Percentiles rank a stretch among this genome's conserved stretches.
These are phyloP conservation scores for Acipenser transmontanus DNA, from an alignment of 2,797 vertebrate genomes.

Conservation along the genomic window DNA sequence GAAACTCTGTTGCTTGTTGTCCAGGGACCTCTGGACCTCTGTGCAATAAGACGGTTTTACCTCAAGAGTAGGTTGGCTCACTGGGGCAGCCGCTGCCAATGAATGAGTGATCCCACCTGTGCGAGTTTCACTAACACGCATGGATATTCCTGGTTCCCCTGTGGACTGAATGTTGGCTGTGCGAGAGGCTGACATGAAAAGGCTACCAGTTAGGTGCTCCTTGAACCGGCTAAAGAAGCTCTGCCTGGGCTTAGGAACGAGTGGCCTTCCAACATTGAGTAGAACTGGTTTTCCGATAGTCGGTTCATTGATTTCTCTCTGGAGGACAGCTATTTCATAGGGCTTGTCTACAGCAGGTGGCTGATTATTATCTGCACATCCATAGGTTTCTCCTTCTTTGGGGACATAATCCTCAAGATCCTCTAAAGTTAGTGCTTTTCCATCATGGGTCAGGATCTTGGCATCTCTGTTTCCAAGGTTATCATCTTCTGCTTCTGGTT, in stretches of 20 bases:
- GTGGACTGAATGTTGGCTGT: conserved; percentile 34
- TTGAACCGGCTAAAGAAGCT: conserved; percentile 67
- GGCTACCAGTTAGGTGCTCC: conserved; percentile 52
- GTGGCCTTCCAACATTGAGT: conserved; percentile 68
- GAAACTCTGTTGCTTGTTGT: conserved; percentile 72
- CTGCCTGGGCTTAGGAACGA: conserved; percentile 40
- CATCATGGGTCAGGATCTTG: conserved; percentile 62
- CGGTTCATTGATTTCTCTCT: conserved; percentile 80
- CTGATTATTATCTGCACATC: conserved; percentile 30
- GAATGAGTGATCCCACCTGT: conserved; percentile 3
- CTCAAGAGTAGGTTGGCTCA: conserved; percentile 51
- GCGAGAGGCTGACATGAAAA: conserved; percentile 48
- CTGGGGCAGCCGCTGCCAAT: conserved; percentile 10
- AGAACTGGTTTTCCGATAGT: conserved; percentile 79
- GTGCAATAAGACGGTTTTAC: conserved; percentile 76
- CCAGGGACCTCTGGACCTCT: conserved; percentile 67
- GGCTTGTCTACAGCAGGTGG: conserved; percentile 50
- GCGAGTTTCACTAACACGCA: conserved; percentile 47
- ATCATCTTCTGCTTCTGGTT: conserved; percentile 47
- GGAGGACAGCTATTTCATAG: conserved; percentile 84
- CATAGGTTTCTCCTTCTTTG: conserved; percentile 76
- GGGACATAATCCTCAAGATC: conserved; percentile 90
- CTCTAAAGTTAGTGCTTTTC: conserved; percentile 68
- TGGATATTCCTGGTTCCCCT: conserved; percentile 60
- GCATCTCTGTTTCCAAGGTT: conserved; percentile 40